Conservation (phyloP, 2,113 vertebrate genomes). For the Silurus glanis region DNA sequence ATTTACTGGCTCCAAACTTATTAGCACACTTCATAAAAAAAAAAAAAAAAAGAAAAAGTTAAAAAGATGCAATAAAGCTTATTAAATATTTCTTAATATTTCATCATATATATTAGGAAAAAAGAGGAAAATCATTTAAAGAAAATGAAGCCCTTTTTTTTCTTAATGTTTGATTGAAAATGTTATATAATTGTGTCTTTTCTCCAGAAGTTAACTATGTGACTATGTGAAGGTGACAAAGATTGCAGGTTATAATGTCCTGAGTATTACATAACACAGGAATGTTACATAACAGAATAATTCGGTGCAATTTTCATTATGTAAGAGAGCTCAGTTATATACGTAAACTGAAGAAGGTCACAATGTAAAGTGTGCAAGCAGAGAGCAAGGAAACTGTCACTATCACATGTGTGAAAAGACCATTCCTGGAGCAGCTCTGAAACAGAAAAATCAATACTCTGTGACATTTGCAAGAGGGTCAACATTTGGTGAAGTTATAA, state of each 20-base stretch:
- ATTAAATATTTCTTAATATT: not conserved
- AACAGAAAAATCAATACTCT: conserved; percentile 23
- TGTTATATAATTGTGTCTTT: not conserved
- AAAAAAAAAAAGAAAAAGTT: not conserved
- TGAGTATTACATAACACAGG: not conserved
- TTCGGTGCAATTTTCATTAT: not conserved
- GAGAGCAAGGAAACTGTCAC: not conserved
- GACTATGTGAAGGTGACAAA: not conserved
- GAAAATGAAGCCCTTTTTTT: not conserved
- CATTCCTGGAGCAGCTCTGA: conserved; percentile 4
- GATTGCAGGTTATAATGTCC: not conserved
- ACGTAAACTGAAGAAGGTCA: not conserved
- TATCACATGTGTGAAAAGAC: not conserved
- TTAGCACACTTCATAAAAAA: not conserved
- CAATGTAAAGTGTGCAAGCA: not conserved
- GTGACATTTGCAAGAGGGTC: conserved; percentile 42
- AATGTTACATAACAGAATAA: not conserved
- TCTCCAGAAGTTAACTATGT: not conserved
- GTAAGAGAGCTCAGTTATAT: not conserved
- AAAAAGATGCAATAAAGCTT: not conserved
- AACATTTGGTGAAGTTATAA: not conserved
- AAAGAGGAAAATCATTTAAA: not conserved
- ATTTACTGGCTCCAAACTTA: not conserved
- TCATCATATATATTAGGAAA: not conserved
- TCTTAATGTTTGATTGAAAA: not conserved